Percentiles rank a stretch among this genome's conserved stretches.
These are phyloP conservation scores for Odontamblyopus lacepedii DNA, from an alignment of 2,797 vertebrate genomes.

Conservation along the genomic window DNA sequence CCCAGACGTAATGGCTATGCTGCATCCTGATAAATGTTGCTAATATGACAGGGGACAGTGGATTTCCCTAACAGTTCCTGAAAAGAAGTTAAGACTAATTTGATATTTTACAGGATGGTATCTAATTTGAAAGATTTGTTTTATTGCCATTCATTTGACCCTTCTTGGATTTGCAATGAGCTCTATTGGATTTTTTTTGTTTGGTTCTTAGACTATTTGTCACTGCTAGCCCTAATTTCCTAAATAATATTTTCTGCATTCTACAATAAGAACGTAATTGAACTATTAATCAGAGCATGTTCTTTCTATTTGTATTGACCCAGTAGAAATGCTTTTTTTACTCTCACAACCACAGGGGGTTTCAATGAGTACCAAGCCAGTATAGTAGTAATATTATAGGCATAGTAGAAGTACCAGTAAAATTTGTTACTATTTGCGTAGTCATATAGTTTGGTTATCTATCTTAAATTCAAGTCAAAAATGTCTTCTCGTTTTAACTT, in stretches of 20 bases:
- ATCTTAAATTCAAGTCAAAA: background rate
- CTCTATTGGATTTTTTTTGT: conserved; percentile 35
- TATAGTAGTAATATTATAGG: background rate
- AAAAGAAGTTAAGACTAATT: conserved; percentile 72
- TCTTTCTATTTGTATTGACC: background rate
- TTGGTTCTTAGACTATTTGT: conserved; percentile 34
- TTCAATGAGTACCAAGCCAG: background rate
- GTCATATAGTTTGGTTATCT: background rate
- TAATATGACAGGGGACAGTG: conserved; percentile 74
- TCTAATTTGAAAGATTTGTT: conserved; percentile 57
- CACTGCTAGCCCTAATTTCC: background rate
- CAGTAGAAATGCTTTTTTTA: background rate
- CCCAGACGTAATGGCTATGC: conserved; percentile 76
- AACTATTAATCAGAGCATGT: background rate
- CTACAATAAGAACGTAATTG: background rate
- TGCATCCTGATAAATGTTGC: conserved; percentile 80
- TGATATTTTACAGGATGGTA: conserved; percentile 65
- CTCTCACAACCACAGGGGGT: background rate
- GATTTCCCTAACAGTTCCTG: conserved; percentile 75
- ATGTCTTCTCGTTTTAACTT: background rate
- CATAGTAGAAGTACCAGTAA: background rate
- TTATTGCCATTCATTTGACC: conserved; percentile 40
- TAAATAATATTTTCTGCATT: background rate
- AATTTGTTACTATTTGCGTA: background rate
- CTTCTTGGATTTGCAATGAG: conserved; percentile 25